These are phyloP conservation scores for Athene noctua DNA, from an alignment of 2,113 vertebrate genomes.

Conservation along the genomic window DNA sequence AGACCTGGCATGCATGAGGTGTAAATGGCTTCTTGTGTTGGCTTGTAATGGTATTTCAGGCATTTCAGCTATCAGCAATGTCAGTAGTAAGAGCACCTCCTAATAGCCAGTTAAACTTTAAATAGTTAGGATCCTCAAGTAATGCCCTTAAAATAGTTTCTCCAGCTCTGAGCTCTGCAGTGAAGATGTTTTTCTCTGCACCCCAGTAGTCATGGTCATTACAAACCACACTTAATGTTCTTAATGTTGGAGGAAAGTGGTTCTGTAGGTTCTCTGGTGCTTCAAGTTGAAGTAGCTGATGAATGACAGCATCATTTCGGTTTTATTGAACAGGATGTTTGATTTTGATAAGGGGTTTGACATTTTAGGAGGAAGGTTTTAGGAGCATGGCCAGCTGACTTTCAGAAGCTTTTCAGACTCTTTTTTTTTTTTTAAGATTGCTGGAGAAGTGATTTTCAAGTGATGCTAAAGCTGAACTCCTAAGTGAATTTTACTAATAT, in stretches of 20 bases:
- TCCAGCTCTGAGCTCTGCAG: not conserved
- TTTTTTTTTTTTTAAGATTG: not conserved
- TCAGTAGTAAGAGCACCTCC: not conserved
- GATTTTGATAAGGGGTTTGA: not conserved
- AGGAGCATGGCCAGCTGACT: not conserved
- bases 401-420: not conserved
- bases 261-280: not conserved
- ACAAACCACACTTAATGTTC: not conserved
- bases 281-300: not conserved
- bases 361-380: not conserved
- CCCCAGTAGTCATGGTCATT: not conserved
- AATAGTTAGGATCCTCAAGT: not conserved
- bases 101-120: not conserved
- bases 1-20: not conserved
- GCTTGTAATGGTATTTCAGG: not conserved
- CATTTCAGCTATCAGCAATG: not conserved
- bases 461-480: not conserved
- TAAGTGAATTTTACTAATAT: not conserved
- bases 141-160: not conserved
- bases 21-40: not conserved
- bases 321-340: not conserved
- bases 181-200: not conserved
- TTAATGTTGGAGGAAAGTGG: not conserved
- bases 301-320: not conserved
- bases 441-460: not conserved